Base-by-base conservation (phyloP, 2,113 vertebrate species). In the Nasalis larvatus region DNA sequence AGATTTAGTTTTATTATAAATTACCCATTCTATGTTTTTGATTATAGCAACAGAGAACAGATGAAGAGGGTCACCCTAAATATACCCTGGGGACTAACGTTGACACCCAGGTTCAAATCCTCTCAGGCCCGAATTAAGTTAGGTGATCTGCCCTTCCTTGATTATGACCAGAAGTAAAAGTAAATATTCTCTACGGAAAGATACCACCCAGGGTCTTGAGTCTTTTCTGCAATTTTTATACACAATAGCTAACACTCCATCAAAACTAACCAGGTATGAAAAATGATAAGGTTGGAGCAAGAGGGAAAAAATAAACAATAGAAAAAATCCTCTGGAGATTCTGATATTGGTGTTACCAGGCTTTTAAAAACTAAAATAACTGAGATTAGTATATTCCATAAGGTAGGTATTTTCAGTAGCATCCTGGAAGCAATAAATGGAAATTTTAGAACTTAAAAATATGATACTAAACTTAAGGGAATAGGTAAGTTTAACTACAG, bases 131-230 rank as follows among this genome's bases (percentile, higher is more conserved):
- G 8, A 12, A 32, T 16, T n/a, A 86, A 12, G 21, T 91, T 23
- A 89, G 32, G 3, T 11, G 6, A 73, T 74, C 35, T 68, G 3
- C 14, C 47, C 47, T 47, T 76, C 25, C 27, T 71, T 27, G 42
- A 13, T n/a, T 10, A 52, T n/a, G 17, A 52, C 9, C 42, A 56
- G 17, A 89, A 86, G 74, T 52, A 91, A 91, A 86, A 74, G 23
- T 25, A 87, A 78, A 84, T 93, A 54, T 92, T 93, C 71, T 94
- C 37, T 81, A 35, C 37, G 80, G 37, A 66, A 80, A 97, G 60
- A 23, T 42, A 40, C 8, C 7, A 52, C 10, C 12, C 3, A 21
- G 37, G 8, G 6, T 21, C 73, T 58, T 58, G 40, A 32, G 35
- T 89, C 42, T 68, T 83, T n/a, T 78, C 78, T 78, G 52, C 21